phyloP scores from a whole-genome alignment of 2,113 vertebrate genomes.

The Amblyopsis rosae region DNA sequence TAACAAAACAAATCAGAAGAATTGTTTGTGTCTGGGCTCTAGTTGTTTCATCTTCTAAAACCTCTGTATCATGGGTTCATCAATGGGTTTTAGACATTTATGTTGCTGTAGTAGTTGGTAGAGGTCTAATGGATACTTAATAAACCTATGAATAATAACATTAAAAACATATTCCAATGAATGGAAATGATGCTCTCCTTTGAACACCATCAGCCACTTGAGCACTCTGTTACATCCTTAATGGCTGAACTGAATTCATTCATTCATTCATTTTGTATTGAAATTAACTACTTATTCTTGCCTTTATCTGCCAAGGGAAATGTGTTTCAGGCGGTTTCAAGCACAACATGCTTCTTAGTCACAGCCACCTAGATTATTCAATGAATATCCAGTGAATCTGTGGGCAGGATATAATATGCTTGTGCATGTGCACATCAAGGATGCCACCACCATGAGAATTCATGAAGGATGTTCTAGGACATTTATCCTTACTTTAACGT shows the following conservation, averaged over 20 bases:
- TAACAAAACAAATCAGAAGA: slow-evolving; percentile 51
- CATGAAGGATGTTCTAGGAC: background rate
- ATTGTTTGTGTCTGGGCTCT: slow-evolving; percentile 50
- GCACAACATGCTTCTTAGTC: background rate
- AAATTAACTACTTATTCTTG: background rate
- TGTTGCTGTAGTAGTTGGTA: slow-evolving; percentile 21
- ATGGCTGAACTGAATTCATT: slow-evolving; percentile 1
- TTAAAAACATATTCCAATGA: slow-evolving; percentile 16
- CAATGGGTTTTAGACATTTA: slow-evolving; percentile 29
- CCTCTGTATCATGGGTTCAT: slow-evolving; percentile 46
- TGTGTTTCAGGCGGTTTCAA: background rate
- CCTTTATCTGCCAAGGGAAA: background rate
- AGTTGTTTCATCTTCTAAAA: slow-evolving; percentile 40
- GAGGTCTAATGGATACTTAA: slow-evolving; percentile 34
- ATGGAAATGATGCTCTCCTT: background rate
- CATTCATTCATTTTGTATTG: background rate
- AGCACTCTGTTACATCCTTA: background rate
- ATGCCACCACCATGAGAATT: too few species aligned
- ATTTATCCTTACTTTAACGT: background rate
- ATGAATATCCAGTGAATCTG: too few species aligned
- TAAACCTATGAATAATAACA: slow-evolving; percentile 34
- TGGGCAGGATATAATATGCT: too few species aligned
- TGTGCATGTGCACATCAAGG: background rate
- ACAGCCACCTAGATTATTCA: slow-evolving; percentile 8
- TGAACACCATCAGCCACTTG: background rate